phyloP scores from a whole-genome alignment of 1,140 invertebrate genomes.

The Trigoniulus corallinus region DNA sequence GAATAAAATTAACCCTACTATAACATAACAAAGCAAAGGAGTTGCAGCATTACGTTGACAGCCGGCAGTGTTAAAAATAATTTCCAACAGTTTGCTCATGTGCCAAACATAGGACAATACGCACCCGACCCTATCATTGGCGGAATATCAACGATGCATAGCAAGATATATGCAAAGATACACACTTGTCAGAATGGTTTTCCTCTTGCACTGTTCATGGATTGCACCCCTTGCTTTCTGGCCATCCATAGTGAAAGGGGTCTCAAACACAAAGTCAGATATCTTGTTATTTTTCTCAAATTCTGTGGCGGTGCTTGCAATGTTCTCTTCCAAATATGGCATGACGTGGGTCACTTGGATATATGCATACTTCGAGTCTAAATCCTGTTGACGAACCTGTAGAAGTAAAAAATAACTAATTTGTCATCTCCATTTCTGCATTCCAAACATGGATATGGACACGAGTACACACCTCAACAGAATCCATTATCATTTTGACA shows the following conservation, averaged over 20 bases:
- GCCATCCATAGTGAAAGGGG: constrained; percentile 73
- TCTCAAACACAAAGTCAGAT: constrained; percentile 75
- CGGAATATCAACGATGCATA: too few relatives aligned
- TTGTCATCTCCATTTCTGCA: constrained; percentile 3
- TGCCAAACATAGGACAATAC: not conserved
- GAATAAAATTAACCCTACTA: too few relatives aligned
- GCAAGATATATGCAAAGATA: too few relatives aligned
- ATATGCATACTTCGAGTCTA: constrained; percentile 69
- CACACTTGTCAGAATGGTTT: constrained; percentile 65
- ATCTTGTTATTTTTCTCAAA: constrained; percentile 80
- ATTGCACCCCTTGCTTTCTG: constrained; percentile 50
- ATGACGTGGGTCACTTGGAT: constrained; percentile 80
- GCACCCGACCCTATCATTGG: too few relatives aligned
- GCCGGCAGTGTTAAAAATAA: too few relatives aligned
- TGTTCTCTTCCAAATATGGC: constrained; percentile 52
- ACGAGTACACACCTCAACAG: constrained; percentile 23
- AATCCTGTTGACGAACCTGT: constrained; percentile 53
- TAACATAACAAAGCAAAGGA: too few relatives aligned
- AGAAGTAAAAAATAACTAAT: constrained; percentile 12
- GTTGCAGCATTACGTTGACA: too few relatives aligned
- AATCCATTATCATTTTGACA: constrained; percentile 85
- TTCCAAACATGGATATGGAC: not conserved
- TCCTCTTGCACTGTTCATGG: constrained; percentile 70
- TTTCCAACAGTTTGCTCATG: not conserved
- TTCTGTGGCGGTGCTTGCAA: constrained; percentile 47